Percentiles rank a stretch among this genome's conserved stretches.
These are phyloP conservation scores for Vireo griseus DNA, from an alignment of 2,797 vertebrate genomes.

Conservation along the genomic window DNA sequence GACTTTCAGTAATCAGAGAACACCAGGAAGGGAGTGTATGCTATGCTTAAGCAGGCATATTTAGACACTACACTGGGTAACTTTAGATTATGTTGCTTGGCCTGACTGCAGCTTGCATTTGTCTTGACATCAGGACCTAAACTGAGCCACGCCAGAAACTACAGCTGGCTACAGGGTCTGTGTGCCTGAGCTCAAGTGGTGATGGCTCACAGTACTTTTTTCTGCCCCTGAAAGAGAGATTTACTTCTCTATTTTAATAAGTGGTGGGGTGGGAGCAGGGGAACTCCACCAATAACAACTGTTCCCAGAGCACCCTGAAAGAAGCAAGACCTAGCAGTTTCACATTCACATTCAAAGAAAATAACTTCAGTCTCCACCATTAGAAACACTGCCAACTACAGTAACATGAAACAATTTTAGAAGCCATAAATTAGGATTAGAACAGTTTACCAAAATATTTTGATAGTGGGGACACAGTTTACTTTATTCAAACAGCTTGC, in stretches of 20 bases:
- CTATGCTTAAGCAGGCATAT: neutral
- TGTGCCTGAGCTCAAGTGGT: neutral
- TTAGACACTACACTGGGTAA: neutral
- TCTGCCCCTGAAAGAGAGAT: neutral
- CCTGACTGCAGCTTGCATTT: neutral
- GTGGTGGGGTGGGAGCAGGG: neutral
- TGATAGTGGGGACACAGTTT: slow-evolving; percentile 48
- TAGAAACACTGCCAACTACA: neutral
- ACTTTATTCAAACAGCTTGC: slow-evolving; percentile 42
- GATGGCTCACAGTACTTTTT: neutral
- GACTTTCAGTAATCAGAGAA: neutral
- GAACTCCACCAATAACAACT: neutral
- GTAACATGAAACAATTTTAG: slow-evolving; percentile 60
- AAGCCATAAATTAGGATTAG: slow-evolving; percentile 69
- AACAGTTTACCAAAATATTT: slow-evolving; percentile 69
- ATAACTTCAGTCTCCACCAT: neutral
- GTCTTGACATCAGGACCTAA: neutral
- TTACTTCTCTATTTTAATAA: neutral
- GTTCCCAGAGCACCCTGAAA: neutral
- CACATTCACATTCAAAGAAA: slow-evolving; percentile 11
- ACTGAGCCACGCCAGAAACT: neutral
- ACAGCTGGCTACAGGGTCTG: neutral
- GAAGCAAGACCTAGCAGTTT: slow-evolving; percentile 2
- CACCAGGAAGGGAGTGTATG: neutral
- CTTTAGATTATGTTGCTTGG: neutral